Evolutionary conservation across 2,113 vertebrate genomes (phyloP).

Genomic region (Protobothrops mucrosquamatus): DNA sequence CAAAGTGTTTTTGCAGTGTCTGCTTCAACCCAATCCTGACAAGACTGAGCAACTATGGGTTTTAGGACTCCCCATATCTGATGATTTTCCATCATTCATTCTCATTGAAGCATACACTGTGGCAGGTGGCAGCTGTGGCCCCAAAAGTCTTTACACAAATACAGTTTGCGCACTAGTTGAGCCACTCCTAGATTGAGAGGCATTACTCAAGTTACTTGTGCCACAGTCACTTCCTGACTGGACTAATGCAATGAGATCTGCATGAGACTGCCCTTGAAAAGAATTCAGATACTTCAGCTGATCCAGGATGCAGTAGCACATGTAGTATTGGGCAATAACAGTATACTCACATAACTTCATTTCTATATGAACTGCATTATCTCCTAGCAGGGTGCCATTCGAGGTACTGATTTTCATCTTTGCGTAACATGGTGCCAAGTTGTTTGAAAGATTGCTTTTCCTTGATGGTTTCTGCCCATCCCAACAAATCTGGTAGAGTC

Average conservation of each 20-base stretch:
- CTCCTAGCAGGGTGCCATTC: not conserved
- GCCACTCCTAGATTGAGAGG: not conserved
- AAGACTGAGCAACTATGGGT: not conserved
- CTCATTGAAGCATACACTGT: not conserved
- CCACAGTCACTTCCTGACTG: not conserved
- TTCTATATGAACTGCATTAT: not conserved
- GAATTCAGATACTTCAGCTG: not conserved
- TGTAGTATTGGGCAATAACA: not conserved
- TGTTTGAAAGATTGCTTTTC: not conserved
- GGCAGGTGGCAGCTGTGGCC: not conserved
- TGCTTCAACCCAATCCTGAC: not conserved
- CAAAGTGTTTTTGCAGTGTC: not conserved
- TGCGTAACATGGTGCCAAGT: not conserved
- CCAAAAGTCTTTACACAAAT: not conserved
- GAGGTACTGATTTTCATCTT: not conserved
- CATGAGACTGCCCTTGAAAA: not conserved
- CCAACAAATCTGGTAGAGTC: not conserved
- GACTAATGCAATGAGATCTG: not conserved
- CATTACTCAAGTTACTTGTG: not conserved
- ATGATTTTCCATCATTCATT: not conserved
- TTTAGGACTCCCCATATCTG: not conserved
- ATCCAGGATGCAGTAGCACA: not conserved
- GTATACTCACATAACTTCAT: not conserved
- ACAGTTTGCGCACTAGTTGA: not conserved
- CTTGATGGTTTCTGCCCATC: not conserved